Evolutionary conservation across 1,140 invertebrate species (phyloP).

Genomic region (Solenopsis invicta): DNA sequence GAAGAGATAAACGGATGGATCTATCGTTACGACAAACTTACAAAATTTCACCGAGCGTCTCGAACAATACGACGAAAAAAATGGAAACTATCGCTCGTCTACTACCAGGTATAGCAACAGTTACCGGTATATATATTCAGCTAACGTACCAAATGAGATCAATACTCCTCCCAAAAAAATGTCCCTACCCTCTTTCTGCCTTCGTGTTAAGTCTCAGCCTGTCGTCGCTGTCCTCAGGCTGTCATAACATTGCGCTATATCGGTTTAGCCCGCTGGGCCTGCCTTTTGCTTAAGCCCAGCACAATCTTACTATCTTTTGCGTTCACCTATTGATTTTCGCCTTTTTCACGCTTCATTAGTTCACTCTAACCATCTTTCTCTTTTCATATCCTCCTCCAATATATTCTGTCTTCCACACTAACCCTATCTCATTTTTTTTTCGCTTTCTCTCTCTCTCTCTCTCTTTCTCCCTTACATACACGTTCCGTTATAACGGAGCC

Average conservation of each 20-base stretch:
- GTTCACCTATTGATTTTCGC: slow-evolving; percentile 44
- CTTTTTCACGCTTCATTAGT: slow-evolving; percentile 48
- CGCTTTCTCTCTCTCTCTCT: slow-evolving; percentile 21
- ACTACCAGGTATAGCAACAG: background rate
- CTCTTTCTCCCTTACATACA: slow-evolving; percentile 6
- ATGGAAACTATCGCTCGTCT: slow-evolving; percentile 20
- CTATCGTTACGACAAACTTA: background rate
- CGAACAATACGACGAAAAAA: background rate
- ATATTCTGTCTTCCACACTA: background rate
- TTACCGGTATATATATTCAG: background rate
- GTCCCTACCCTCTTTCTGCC: background rate
- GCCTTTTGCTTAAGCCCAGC: slow-evolving; percentile 7
- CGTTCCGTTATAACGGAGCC: slow-evolving; percentile 76
- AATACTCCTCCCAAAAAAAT: slow-evolving; percentile 11
- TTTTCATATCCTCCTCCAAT: slow-evolving; percentile 18
- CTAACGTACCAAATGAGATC: slow-evolving; percentile 34
- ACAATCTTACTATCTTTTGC: slow-evolving; percentile 13
- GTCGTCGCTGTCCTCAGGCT: slow-evolving; percentile 29
- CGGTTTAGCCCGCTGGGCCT: background rate
- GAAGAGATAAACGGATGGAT: background rate
- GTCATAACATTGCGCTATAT: slow-evolving; percentile 30
- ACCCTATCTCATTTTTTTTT: background rate
- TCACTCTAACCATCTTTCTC: slow-evolving; percentile 19
- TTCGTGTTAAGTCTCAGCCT: slow-evolving; percentile 46
- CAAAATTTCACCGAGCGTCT: background rate